Evolutionary conservation across 2,888 invertebrate genomes (phyloP).

Genomic region (Diarsia brunnea): DNA sequence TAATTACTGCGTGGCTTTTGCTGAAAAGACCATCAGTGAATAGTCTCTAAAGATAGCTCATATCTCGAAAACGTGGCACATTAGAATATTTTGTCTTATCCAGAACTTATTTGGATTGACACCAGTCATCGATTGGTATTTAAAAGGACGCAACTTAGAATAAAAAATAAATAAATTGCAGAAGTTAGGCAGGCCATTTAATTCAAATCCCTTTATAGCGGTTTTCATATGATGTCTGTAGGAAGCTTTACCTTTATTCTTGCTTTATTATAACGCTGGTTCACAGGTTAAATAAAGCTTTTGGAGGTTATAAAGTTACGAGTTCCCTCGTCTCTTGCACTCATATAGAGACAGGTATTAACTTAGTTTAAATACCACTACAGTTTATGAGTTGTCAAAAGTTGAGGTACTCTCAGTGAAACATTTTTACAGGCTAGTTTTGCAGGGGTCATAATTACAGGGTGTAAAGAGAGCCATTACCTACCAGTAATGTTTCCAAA

Average conservation of each 20-base stretch:
- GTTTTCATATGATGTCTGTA: neutral
- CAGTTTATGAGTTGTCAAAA: constrained; percentile 16
- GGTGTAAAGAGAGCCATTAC: neutral
- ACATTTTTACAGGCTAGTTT: neutral
- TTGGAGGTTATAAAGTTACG: constrained; percentile 19
- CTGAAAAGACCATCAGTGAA: too few relatives aligned
- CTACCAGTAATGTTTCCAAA: neutral
- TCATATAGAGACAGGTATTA: neutral
- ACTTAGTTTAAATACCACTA: constrained; percentile 19
- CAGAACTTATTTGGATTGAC: too few relatives aligned
- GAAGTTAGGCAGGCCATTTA: too few relatives aligned
- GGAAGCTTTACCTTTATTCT: neutral
- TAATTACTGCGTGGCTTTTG: too few relatives aligned
- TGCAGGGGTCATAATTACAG: neutral
- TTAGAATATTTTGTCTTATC: too few relatives aligned
- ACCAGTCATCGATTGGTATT: too few relatives aligned
- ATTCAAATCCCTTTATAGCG: too few relatives aligned
- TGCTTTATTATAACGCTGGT: neutral
- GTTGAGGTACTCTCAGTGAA: neutral
- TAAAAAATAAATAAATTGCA: too few relatives aligned
- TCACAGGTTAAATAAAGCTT: neutral
- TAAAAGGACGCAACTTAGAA: too few relatives aligned
- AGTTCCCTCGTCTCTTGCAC: constrained; percentile 6
- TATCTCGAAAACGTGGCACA: too few relatives aligned
- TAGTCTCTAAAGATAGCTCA: too few relatives aligned